These are phyloP conservation scores for Drosophila meridionalis DNA, from an alignment of 2,888 invertebrate genomes.

Conservation along the genomic window DNA sequence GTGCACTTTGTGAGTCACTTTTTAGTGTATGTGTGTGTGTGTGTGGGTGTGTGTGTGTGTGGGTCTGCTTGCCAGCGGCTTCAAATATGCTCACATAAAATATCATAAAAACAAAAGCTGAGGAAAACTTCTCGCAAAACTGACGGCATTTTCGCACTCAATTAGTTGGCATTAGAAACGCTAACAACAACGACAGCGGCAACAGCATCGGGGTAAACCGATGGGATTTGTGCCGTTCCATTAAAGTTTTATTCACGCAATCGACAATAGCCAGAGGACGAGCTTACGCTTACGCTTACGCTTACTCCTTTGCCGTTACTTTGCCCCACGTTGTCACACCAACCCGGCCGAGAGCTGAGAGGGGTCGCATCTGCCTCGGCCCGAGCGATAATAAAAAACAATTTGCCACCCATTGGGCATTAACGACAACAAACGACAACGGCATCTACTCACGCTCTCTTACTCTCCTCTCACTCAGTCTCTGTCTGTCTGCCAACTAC, in stretches of 20 bases:
- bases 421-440: constrained; percentile 78
- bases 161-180: constrained; percentile 84
- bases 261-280: constrained; percentile 54
- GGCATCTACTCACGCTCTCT: constrained; percentile 47
- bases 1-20: constrained; percentile 55
- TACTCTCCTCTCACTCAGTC: background rate
- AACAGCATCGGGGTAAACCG: constrained; percentile 42
- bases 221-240: constrained; percentile 83
- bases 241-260: constrained; percentile 84
- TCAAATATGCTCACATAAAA: constrained; percentile 48
- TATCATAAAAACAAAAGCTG: constrained; percentile 45
- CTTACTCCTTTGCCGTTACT: constrained; percentile 65
- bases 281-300: constrained; percentile 43
- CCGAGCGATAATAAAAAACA: constrained; percentile 81
- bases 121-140: constrained; percentile 64
- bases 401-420: constrained; percentile 83
- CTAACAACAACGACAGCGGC: constrained; percentile 18
- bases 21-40: constrained; percentile 13
- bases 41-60: background rate
- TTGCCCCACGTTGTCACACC: constrained; percentile 42
- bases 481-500: constrained; percentile 29
- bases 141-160: constrained; percentile 85
- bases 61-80: constrained; percentile 35
- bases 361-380: constrained; percentile 25
- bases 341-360: constrained; percentile 21